Evolutionary conservation across 1,140 invertebrate genomes (phyloP), one percentile per base, ranked within the genome.

Genomic region (Rhynchophorus ferrugineus): DNA sequence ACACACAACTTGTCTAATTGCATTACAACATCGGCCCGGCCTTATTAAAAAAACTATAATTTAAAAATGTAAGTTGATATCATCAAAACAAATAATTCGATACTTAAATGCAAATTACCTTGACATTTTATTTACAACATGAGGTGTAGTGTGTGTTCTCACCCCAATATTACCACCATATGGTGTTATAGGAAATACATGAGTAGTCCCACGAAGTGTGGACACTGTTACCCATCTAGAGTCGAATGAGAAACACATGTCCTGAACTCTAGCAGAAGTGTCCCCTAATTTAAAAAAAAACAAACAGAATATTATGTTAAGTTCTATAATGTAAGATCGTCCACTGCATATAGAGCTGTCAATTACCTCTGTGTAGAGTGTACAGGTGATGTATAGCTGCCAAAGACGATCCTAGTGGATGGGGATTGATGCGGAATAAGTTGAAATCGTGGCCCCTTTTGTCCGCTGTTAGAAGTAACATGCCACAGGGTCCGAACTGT

Each of bases 321-420:
- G 11, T 29, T 29, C 11, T 29, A 29, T 29, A 29, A 6, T 29
- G 24, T 29, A 5, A 11, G 5, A 29, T 11, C 24, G 24, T 29
- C 11, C 24, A 29, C 24, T 29, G 5, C 5, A 29, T 6, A 29
- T 6, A 5, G 24, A 29, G 24, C n/a, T n/a, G n/a, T 29, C 3
- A 13, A 29, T 20, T 42, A 54, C 51, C 87, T 6, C 95, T 79
- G 69, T 97, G 91, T 33, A 99, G 74, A 21, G 94, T 85, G 69
- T 98, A 99, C 11, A 99, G 73, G 74, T 98, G 96, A 71, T 98
- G 94, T 17, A 98, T 92, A 2, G 91, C 85, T 5, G 91, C 88
- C 36, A 94, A 72, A 13, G 83, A 82, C 17, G 92, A 83, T 1
- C 89, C 87, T 22, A 84, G 83, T 1, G 94, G 91, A 78, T 97